These are phyloP conservation scores for Smittia sp. DNA, from an alignment of 2,888 invertebrate species.

Conservation along the genomic window DNA sequence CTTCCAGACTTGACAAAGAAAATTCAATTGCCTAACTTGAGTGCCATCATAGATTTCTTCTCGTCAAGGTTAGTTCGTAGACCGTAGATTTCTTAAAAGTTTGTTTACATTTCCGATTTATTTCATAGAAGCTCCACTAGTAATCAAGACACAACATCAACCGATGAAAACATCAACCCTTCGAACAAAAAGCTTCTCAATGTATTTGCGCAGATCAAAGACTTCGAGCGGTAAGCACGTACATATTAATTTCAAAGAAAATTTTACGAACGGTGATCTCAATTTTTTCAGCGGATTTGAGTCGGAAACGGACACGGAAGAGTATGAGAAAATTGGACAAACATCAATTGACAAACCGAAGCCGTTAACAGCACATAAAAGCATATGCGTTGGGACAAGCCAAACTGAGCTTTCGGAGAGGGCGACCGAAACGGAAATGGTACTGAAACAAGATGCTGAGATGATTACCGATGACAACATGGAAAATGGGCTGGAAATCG, in stretches of 20 bases:
- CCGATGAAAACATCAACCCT: not conserved
- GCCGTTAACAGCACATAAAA: conserved; percentile 45
- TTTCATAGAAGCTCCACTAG: conserved; percentile 18
- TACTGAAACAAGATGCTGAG: conserved; percentile 48
- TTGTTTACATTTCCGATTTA: not conserved
- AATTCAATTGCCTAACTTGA: conserved; percentile 67
- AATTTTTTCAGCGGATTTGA: conserved; percentile 65
- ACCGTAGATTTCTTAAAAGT: conserved; percentile 3
- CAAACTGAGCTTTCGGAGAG: conserved; percentile 44
- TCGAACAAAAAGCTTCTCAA: conserved; percentile 33
- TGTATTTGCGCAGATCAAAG: conserved; percentile 34
- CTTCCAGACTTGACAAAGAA: conserved; percentile 67
- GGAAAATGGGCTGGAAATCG: conserved; percentile 64
- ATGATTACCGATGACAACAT: conserved; percentile 62
- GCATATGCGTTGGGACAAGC: conserved; percentile 37
- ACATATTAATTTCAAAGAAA: conserved; percentile 8
- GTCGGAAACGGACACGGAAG: conserved; percentile 78
- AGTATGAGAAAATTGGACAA: conserved; percentile 75
- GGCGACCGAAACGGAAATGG: conserved; percentile 47
- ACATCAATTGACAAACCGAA: conserved; percentile 56
- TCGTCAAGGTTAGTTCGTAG: conserved; percentile 55
- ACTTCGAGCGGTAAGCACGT: conserved; percentile 23
- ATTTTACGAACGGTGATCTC: not conserved
- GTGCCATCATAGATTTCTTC: conserved; percentile 70
- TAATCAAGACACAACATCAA: conserved; percentile 32